Base-by-base conservation (phyloP, 2,888 invertebrate species). In the Cerastis leucographa region DNA sequence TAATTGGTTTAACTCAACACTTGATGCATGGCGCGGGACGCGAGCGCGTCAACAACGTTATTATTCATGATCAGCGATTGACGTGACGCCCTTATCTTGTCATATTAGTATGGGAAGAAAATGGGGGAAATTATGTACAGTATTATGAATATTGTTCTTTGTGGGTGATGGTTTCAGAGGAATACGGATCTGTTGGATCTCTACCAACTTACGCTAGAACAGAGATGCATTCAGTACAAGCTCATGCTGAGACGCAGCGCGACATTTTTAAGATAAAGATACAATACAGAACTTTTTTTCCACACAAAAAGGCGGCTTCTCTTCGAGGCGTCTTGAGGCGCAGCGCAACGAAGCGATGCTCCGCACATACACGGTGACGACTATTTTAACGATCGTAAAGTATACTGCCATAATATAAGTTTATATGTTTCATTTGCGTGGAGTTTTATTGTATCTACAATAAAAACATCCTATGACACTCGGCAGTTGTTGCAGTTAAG, bases 1-100 rank as follows among this genome's bases (percentile, higher is more conserved):
- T 70, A 67, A 85, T 81, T 85, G 74, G 72, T 61, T 76, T 62
- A 67, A 35, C 69, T 35, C 46, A 29, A 69, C 70, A 59, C 72
- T 71, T 46, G 69, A 56, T 64, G 35, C 46, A 35, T 64, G 70
- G 42, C 68, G 64, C 25, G 49, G 54, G 69, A 62, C 62, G 69
- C 40, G 19, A 56, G 14, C 35, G 17, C 59, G 72, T 70, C 81
- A 81, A 73, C 83, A 77, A 73, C 19, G 62, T 81, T 71, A 81
- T 77, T 81, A 68, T 85, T 81, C 64, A 61, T 61, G 51, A 19
- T 46, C 66, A 73, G 71, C 49, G 71, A 70, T 64, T 70, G 54
- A 69, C 35, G 46, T 44, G 72, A 70, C 59, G 62, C 22, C 17
- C 1, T 17, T 61, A 12, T 49, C 22, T 62, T 40, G 22, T 65